Evolutionary conservation across 2,113 vertebrate genomes (phyloP).

Genomic region (Anoura caudifer): DNA sequence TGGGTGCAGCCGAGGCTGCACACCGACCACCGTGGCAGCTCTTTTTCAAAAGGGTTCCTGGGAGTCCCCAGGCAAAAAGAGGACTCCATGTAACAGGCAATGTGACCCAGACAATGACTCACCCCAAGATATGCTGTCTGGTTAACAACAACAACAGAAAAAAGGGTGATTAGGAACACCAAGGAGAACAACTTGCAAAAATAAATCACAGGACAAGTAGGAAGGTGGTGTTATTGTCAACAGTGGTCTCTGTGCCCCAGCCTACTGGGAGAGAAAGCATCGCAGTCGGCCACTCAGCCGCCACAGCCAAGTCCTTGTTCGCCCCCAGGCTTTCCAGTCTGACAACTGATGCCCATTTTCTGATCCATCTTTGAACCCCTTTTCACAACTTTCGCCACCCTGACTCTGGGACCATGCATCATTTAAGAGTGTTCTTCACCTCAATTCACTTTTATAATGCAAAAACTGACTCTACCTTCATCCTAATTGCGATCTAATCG

Average conservation of each 20-base stretch:
- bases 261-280: neutral
- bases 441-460: neutral
- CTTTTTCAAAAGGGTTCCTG: neutral
- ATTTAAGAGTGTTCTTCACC: neutral
- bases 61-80: neutral
- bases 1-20: neutral
- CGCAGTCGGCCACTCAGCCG: rapidly evolving
- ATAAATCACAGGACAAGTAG: rapidly evolving
- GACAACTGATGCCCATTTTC: neutral
- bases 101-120: rapidly evolving
- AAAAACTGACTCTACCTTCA: neutral
- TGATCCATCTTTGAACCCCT: neutral
- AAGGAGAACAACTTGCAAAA: neutral
- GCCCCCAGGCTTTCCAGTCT: neutral
- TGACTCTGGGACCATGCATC: neutral
- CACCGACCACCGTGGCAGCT: neutral
- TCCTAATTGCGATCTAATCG: too few species aligned
- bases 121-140: neutral
- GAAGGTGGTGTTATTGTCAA: too few species aligned
- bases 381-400: neutral
- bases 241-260: neutral
- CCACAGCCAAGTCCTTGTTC: neutral
- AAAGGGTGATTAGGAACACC: neutral
- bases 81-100: rapidly evolving
- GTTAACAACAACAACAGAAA: rapidly evolving